Evolutionary conservation across 2,113 vertebrate species (phyloP).

Genomic region (Noctilio leporinus): DNA sequence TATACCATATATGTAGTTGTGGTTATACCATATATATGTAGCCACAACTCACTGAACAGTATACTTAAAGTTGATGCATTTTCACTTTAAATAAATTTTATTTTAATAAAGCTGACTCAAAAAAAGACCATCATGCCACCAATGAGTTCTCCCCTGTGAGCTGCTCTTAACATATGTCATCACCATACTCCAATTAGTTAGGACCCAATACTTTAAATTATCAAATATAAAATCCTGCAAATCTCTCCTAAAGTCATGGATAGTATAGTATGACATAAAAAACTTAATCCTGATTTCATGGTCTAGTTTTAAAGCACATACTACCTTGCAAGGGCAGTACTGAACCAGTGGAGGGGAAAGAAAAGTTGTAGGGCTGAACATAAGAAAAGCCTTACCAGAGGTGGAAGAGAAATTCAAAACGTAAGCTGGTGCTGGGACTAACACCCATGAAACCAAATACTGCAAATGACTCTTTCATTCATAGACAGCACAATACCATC

Average conservation of each 20-base stretch:
- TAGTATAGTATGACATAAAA: not conserved
- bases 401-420: slow-evolving; percentile 23
- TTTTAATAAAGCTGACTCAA: not conserved
- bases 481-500: not conserved
- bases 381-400: not conserved
- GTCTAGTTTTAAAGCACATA: not conserved
- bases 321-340: not conserved
- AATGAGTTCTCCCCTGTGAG: not conserved
- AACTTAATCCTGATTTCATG: not conserved
- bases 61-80: not conserved
- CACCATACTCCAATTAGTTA: not conserved
- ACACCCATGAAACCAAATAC: not conserved
- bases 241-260: not conserved
- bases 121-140: not conserved
- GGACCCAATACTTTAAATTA: not conserved
- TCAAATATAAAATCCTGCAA: not conserved
- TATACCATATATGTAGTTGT: no score
- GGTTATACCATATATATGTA: not conserved
- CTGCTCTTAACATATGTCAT: not conserved
- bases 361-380: not conserved
- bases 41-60: not conserved
- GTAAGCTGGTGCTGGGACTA: not conserved
- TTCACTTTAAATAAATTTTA: not conserved
- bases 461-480: not conserved
- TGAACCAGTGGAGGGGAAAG: not conserved